These are phyloP conservation scores for Sigmodon hispidus DNA, from an alignment of 2,113 vertebrate species.

Conservation along the genomic window DNA sequence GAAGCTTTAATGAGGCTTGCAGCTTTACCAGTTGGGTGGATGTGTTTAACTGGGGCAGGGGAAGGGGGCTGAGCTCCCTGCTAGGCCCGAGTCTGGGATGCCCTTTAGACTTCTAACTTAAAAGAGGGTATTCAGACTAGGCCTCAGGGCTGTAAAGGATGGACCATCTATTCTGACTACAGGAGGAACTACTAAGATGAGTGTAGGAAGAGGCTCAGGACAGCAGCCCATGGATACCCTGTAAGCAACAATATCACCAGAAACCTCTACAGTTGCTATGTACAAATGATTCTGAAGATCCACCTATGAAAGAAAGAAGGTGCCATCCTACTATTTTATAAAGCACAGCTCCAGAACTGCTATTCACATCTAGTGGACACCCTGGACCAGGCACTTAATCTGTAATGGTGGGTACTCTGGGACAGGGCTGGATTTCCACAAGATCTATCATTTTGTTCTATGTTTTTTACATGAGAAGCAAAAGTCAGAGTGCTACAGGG, in stretches of 20 bases:
- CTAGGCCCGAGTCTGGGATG: not conserved
- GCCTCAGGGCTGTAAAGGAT: not conserved
- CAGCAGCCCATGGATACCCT: not conserved
- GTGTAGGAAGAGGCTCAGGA: not conserved
- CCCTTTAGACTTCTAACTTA: not conserved
- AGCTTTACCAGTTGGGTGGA: slow-evolving; percentile 9
- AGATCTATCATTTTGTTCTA: slow-evolving; percentile 7
- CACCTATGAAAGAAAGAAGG: not conserved
- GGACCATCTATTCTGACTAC: not conserved
- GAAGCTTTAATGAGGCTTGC: not conserved
- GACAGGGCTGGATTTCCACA: not conserved
- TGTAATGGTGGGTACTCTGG: not conserved
- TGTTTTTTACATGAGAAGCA: not conserved
- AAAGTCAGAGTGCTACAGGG: slow-evolving; percentile 30
- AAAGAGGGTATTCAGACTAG: not conserved
- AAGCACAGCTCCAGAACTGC: not conserved
- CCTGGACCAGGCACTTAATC: not conserved
- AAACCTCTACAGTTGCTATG: not conserved
- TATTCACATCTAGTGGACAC: not conserved
- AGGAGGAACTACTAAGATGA: not conserved
- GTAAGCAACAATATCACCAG: not conserved
- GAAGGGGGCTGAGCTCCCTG: not conserved
- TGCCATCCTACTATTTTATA: not conserved
- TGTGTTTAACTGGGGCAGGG: not conserved
- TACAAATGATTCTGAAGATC: slow-evolving; percentile 13